Percentiles rank a stretch among this genome's conserved stretches.
These are phyloP conservation scores for Eudyptes chrysolophus DNA, from an alignment of 2,113 vertebrate genomes.

Conservation along the genomic window DNA sequence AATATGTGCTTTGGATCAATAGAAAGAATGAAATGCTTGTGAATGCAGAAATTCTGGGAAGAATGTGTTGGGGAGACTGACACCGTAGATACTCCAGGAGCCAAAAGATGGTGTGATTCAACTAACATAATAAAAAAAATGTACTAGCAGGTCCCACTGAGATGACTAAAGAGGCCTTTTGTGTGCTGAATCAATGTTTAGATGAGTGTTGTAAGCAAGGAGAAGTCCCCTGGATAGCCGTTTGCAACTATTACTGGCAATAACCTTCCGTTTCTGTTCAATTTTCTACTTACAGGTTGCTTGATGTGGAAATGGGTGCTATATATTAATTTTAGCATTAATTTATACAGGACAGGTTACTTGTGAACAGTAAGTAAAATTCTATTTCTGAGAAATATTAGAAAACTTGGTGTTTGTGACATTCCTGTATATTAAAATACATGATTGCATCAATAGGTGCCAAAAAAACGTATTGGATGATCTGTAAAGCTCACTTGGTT, in stretches of 20 bases:
- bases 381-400: not conserved
- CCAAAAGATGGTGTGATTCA: not conserved
- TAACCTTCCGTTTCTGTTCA: not conserved
- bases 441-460: not conserved
- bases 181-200: constrained; percentile 21
- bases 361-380: not conserved
- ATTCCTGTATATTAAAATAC: not conserved
- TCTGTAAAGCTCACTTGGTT: not conserved
- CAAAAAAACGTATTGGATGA: not conserved
- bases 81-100: not conserved
- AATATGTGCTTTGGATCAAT: not conserved
- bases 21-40: not conserved
- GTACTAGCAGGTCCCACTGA: not conserved
- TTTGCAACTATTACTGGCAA: not conserved
- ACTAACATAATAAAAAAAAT: not conserved
- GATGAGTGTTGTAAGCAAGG: not conserved
- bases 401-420: not conserved
- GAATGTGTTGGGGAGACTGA: not conserved
- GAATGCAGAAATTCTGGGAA: not conserved
- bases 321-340: not conserved
- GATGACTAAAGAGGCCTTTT: not conserved
- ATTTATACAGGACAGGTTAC: not conserved
- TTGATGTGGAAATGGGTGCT: not conserved
- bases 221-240: not conserved
- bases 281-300: not conserved